Evolutionary conservation across 2,797 vertebrate genomes (phyloP), one percentile per base, ranked within the genome.

Genomic region (Tragopan temminckii): DNA sequence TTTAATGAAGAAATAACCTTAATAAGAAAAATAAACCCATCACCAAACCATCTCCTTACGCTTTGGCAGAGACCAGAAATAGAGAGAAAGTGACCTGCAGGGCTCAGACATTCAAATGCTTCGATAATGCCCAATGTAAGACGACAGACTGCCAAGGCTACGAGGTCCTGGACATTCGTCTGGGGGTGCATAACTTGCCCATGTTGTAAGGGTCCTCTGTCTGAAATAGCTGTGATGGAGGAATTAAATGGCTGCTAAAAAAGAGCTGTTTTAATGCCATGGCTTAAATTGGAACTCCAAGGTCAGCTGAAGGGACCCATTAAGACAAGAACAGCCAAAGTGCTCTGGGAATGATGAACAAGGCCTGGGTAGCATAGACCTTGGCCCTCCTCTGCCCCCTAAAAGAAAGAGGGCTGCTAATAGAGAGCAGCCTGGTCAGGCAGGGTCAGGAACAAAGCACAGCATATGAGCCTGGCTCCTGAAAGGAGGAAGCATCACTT

Each of bases 181-280:
- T 80, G 79, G 75, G 82, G 94, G 82, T 69, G 48, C 89, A 89
- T 33, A 81, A 43, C 77, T 92, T 87, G 82, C 45, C 84, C 88
- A 92, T 59, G 94, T 53, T 82, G 94, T 97, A 94, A 96, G 92
- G 84, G 85, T 84, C 72, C 68, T 91, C 93, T 80, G 59, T 96
- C 87, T 76, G 95, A 97, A 97, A 96, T 52, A 96, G 95, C 92
- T 91, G 80, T 85, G 85, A 62, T 27, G 66, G 88, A 94, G 89
- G 89, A 88, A 96, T 86, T 84, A 94, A 97, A 88, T 35, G 46
- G 64, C 45, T 88, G 93, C 95, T 98, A 96, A 97, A 98, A 96
- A 89, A 66, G 88, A 96, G 90, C 50, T 27, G 20, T 72, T 93
- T 94, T 95, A 96, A 97, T 84, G 91, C 93, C 46, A 75, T 3